Base-by-base conservation (phyloP, 2,797 vertebrate genomes). In the Gobionotothen gibberifrons region DNA sequence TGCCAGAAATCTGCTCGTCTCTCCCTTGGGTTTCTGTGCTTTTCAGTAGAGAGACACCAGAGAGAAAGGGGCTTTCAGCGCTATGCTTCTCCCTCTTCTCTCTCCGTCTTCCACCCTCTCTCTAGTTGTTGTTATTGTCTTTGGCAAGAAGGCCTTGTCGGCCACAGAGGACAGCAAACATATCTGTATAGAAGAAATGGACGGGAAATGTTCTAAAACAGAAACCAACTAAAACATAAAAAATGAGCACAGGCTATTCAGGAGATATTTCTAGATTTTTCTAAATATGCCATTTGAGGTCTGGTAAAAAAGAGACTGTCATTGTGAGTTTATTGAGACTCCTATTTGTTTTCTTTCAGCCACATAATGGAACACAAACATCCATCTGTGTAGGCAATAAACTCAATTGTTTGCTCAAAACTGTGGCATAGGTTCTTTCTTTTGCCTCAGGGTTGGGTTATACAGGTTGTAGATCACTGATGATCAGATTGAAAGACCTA, bases 321-420 rank as follows among this genome's bases (percentile, higher is more conserved):
- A 17, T 55, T 69, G 60, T 62, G 64, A 61, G 29, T 26, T 32
- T 57, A n/a, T n/a, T n/a, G 49, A 26, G 54, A 58, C 46, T 56
- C 51, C n/a, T 47, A 44, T 48, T 67, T 32, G 1, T 67, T 63
- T 40, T 74, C 42, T 65, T 68, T 61, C 29, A 19, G 39, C 61
- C 36, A 46, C 53, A 71, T 47, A 68, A 58, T 40, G 9, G 29
- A 61, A 44, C 39, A 29, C 59, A 85, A 65, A 58, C 70, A 59
- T 58, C 69, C 76, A 64, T 86, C 72, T 84, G 69, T 61, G 55
- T 69, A 67, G 63, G 77, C 36, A 79, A 71, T 83, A 86, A 79
- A 83, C 17, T 76, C 21, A 43, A 47, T 77, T 58, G 76, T 85
- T 78, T 71, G 55, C 71, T 64, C 21, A 63, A 49, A 82, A 47